phyloP scores from a whole-genome alignment of 2,113 vertebrate species.

The Silurus meridionalis region DNA sequence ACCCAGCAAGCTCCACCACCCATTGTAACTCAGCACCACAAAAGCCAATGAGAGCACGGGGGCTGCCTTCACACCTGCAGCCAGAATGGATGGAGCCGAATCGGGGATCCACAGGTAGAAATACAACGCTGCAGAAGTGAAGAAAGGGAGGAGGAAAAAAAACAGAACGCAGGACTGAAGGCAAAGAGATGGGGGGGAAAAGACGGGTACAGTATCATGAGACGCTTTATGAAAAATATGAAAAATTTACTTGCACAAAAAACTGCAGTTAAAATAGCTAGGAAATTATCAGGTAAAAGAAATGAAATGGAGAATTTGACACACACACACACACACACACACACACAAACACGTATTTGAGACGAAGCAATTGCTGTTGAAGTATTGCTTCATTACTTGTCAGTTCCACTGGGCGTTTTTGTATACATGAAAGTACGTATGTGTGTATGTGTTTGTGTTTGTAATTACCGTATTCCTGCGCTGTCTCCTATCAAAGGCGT shows the following conservation, averaged over 20 bases:
- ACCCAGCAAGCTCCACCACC: constrained; percentile 64
- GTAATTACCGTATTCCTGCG: constrained; percentile 70
- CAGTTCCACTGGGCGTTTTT: not conserved
- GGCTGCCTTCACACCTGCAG: constrained; percentile 74
- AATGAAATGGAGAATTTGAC: not conserved
- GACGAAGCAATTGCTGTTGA: not conserved
- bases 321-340: not conserved
- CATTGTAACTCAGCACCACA: constrained; percentile 68
- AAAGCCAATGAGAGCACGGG: constrained; percentile 70
- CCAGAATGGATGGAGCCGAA: constrained; percentile 57
- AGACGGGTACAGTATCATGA: not conserved
- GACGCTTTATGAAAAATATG: not conserved
- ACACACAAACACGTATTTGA: not conserved
- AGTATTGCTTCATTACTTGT: not conserved
- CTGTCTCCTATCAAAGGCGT: constrained; percentile 68
- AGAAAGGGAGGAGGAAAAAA: constrained; percentile 72
- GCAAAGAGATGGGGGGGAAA: constrained; percentile 27
- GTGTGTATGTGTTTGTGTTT: not conserved
- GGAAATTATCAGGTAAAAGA: not conserved
- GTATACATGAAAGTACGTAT: not conserved
- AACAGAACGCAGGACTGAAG: constrained; percentile 68
- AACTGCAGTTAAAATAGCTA: not conserved
- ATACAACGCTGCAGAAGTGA: constrained; percentile 63
- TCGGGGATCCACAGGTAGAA: constrained; percentile 75
- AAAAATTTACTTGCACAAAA: not conserved